Base-by-base conservation (phyloP, 2,888 invertebrate species). In the Mamestra brassicae region DNA sequence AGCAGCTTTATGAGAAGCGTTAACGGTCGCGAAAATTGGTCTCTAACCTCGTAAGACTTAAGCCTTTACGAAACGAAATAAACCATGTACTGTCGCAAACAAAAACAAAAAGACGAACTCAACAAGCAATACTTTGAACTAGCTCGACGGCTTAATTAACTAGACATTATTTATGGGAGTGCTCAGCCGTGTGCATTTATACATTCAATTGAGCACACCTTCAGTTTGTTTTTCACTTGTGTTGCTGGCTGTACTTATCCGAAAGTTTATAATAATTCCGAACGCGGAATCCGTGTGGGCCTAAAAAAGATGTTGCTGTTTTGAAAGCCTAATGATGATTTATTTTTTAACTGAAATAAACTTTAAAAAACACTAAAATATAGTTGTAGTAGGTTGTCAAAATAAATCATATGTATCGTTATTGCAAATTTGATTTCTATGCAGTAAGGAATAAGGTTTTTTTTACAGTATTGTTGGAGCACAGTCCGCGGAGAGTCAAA, bases 1-100 rank as follows among this genome's bases (percentile, higher is more conserved):
- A 90, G 88, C 88, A 72, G 76, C 85, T 95, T 94, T 94, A 93
- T 90, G 94, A 92, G 87, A 85, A 80, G 74, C 88, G 89, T 90
- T 94, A 93, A 94, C 92, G 91, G 90, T 91, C 90, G 89, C 88
- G 91, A 85, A 79, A 83, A 85, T 88, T 86, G 80, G 74, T 78
- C 66, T 71, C 57, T 57, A 75, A 63, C 80, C 50, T 78, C 81
- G 70, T 75, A 78, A 77, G 76, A 65, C 70, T 13, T 55, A 65
- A 55, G 50, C 69, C 55, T 84, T 80, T 76, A 55, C 45, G 61
- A 71, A 76, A 68, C 69, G 10, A 84, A 75, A 81, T 80, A 71
- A 80, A 84, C 62, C 60, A 57, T 71, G 81, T 80, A 75, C 84
- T 47, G 52, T 71, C 70, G 58, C 67, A 13, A n/a, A 74, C 64